Conservation (phyloP, 1,140 invertebrate species). For the Dinothrombium tinctorium region DNA sequence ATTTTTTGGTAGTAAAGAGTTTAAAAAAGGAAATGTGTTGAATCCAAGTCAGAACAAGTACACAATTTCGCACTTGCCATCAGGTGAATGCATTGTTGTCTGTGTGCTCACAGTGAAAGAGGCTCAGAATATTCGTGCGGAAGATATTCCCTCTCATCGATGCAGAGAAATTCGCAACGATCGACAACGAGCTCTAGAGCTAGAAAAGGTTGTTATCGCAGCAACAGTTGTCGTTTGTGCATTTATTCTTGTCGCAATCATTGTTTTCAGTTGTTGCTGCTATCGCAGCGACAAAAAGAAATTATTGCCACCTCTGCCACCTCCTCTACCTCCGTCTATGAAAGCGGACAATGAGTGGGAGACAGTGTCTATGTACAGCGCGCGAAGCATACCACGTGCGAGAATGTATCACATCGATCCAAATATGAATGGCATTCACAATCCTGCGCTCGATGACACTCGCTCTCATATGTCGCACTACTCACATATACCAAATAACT, state of each 20-base stretch:
- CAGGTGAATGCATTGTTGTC: conserved; percentile 69
- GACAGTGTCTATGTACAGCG: conserved; percentile 70
- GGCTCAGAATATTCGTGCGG: conserved; percentile 33
- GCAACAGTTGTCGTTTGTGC: conserved; percentile 71
- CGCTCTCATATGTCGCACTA: conserved; percentile 12
- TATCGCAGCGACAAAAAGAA: conserved; percentile 31
- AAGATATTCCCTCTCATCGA: conserved; percentile 56
- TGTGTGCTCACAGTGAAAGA: conserved; percentile 57
- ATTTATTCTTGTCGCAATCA: conserved; percentile 57
- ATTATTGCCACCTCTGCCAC: conserved; percentile 10
- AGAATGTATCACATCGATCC: conserved; percentile 32
- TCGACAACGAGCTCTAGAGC: conserved; percentile 32
- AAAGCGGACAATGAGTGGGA: conserved; percentile 46
- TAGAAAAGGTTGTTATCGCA: conserved; percentile 81
- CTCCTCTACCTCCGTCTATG: conserved; percentile 14
- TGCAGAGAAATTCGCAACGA: conserved; percentile 68
- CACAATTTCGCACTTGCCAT: conserved; percentile 69
- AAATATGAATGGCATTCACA: conserved; percentile 6
- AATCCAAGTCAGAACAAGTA: conserved; percentile 66
- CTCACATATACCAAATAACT: conserved; percentile 7
- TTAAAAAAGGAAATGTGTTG: conserved; percentile 61
- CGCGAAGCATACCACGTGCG: conserved; percentile 58
- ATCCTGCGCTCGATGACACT: conserved; percentile 9
- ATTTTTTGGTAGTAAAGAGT: conserved; percentile 63
- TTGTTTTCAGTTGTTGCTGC: conserved; percentile 62